phyloP scores from a whole-genome alignment of 2,797 vertebrate genomes.

The Holocentrus rufus region DNA sequence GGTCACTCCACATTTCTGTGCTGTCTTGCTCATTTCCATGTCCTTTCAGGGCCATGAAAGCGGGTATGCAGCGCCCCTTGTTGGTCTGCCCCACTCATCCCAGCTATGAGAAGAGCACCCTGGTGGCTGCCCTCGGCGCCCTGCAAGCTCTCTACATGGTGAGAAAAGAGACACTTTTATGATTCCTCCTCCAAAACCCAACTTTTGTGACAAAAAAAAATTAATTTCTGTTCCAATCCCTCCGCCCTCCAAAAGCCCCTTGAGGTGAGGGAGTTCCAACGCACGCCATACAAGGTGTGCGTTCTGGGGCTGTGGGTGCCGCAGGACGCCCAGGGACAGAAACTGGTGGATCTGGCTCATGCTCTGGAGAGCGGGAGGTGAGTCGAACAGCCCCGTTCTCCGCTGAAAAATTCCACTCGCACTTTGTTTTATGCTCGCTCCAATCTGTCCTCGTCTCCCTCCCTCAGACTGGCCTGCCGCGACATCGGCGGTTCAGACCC shows the following conservation, averaged over 20 bases:
- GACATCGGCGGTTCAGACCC: constrained; percentile 87
- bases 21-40: not conserved
- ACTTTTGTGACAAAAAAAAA: not conserved
- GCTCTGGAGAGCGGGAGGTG: constrained; percentile 85
- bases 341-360: constrained; percentile 68
- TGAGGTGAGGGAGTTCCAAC: constrained; percentile 84
- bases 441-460: not conserved
- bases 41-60: constrained; percentile 80
- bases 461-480: constrained; percentile 78
- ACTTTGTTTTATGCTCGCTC: not conserved
- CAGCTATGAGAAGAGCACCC: constrained; percentile 72
- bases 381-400: not conserved
- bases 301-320: constrained; percentile 82
- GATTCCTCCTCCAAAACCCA: not conserved
- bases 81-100: constrained; percentile 82
- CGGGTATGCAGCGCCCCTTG: constrained; percentile 83
- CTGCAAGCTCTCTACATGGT: constrained; percentile 86
- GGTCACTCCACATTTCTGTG: not conserved
- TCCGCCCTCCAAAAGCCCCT: constrained; percentile 73
- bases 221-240: not conserved
- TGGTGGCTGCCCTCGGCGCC: constrained; percentile 82
- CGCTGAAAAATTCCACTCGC: not conserved
- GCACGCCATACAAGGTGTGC: constrained; percentile 78
- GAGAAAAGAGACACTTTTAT: constrained; percentile 33
- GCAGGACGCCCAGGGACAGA: constrained; percentile 56